Evolutionary conservation across 2,797 vertebrate genomes (phyloP).

Genomic region (Rhodeus uyekii): DNA sequence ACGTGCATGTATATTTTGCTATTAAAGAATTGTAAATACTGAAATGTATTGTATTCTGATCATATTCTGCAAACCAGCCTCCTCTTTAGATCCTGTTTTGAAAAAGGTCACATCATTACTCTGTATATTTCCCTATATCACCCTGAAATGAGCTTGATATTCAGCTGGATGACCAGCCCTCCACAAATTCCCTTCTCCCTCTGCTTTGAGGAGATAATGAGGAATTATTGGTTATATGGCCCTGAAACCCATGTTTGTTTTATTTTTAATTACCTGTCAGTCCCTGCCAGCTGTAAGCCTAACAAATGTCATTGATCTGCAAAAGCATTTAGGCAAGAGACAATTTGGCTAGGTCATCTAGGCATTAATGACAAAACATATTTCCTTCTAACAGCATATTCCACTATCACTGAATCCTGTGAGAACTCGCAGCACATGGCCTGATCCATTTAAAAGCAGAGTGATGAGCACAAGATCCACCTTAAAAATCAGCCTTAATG

Average conservation of each 20-base stretch:
- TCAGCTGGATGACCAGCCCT: conserved; percentile 31
- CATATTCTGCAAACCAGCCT: not conserved
- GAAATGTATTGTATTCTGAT: not conserved
- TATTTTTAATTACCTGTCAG: conserved; percentile 66
- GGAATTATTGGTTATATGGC: conserved; percentile 64
- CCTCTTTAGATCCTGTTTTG: not conserved
- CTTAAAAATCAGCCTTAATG: conserved; percentile 27
- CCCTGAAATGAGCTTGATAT: conserved; percentile 44
- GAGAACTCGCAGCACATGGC: conserved; percentile 6
- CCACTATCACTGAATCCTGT: not conserved
- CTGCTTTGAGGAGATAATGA: conserved; percentile 64
- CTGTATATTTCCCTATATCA: conserved; percentile 48
- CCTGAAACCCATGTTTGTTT: conserved; percentile 58
- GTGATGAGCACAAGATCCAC: not conserved
- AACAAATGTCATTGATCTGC: conserved; percentile 61
- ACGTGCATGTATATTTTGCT: not conserved
- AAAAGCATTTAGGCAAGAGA: conserved; percentile 52
- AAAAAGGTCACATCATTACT: conserved; percentile 40
- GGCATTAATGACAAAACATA: conserved; percentile 53
- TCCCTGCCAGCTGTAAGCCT: conserved; percentile 45
- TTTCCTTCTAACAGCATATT: conserved; percentile 45
- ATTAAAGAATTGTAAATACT: not conserved
- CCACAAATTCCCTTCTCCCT: conserved; percentile 19
- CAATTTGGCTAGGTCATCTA: conserved; percentile 54
- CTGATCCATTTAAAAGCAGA: conserved; percentile 34